Evolutionary conservation across 2,888 invertebrate species (phyloP).

Genomic region (Dexiosoma caninum): DNA sequence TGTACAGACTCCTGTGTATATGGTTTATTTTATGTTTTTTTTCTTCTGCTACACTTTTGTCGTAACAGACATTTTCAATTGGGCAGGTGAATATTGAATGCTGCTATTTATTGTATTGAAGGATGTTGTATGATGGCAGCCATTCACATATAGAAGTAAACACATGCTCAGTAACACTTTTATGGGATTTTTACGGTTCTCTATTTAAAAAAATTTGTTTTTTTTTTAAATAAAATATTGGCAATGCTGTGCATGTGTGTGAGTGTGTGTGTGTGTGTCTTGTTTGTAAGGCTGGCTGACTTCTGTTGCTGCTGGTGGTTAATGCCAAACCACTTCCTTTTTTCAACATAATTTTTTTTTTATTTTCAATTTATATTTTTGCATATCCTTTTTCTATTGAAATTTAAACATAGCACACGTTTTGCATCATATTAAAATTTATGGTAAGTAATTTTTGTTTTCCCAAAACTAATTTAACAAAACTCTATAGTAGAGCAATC

Average conservation of each 20-base stretch:
- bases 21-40: neutral
- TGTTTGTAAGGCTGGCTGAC: slow-evolving; percentile 1
- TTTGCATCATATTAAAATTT: slow-evolving; percentile 44
- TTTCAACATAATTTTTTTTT: neutral
- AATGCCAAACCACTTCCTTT: slow-evolving; percentile 8
- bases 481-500: neutral
- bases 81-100: slow-evolving; percentile 36
- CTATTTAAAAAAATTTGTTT: neutral
- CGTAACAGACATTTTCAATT: slow-evolving; percentile 12
- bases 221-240: neutral
- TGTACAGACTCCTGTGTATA: neutral
- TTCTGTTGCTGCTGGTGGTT: slow-evolving; percentile 31
- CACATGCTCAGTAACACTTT: slow-evolving; percentile 8
- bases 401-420: slow-evolving; percentile 42
- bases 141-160: neutral
- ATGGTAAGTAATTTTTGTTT: neutral
- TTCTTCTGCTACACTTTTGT: neutral
- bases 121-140: slow-evolving; percentile 20
- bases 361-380: neutral
- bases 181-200: neutral
- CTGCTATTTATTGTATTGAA: neutral
- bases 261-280: neutral
- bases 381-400: neutral
- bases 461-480: neutral
- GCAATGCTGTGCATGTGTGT: neutral